phyloP scores from a whole-genome alignment of 2,797 vertebrate species.

The Gallirallus australis region DNA sequence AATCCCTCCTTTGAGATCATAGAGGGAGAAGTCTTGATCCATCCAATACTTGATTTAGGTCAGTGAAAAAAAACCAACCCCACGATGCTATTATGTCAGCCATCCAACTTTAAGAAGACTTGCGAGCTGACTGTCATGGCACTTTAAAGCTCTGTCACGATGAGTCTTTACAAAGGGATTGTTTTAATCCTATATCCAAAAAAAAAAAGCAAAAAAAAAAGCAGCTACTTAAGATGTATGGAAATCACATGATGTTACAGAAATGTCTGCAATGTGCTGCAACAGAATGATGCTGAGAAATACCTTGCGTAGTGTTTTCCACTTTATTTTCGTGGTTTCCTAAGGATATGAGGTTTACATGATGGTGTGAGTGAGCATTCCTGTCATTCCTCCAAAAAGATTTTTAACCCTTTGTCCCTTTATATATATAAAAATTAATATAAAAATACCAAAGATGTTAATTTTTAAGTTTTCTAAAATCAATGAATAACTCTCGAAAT shows the following conservation, averaged over 20 bases:
- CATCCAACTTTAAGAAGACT: constrained; percentile 18
- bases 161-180: constrained; percentile 19
- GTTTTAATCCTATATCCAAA: neutral
- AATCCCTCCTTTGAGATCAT: constrained; percentile 64
- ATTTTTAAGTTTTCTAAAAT: neutral
- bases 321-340: neutral
- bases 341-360: neutral
- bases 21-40: constrained; percentile 37
- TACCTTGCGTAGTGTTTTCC: neutral
- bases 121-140: neutral
- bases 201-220: neutral
- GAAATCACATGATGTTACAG: neutral
- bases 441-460: neutral
- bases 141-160: neutral
- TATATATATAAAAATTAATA: neutral
- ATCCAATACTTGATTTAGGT: constrained; percentile 33
- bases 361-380: neutral
- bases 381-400: neutral
- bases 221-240: neutral
- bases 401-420: neutral
- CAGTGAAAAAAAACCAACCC: constrained; percentile 26
- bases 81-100: constrained; percentile 8
- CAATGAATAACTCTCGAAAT: neutral
- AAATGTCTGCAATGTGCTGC: neutral
- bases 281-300: neutral